Evolutionary conservation across 2,888 invertebrate genomes (phyloP).

Genomic region (Tortrix viridana): DNA sequence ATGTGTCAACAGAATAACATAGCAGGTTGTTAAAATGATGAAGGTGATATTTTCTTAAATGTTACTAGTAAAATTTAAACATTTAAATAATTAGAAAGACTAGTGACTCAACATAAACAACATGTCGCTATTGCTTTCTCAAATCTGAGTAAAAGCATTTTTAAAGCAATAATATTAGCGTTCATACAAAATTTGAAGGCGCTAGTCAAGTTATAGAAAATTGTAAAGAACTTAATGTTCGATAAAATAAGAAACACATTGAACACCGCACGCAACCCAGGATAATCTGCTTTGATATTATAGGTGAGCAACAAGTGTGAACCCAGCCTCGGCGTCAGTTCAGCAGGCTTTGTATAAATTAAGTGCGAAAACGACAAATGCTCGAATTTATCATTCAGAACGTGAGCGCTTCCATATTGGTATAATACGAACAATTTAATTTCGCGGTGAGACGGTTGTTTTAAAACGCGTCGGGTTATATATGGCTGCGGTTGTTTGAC

Average conservation of each 20-base stretch:
- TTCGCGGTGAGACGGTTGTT: constrained; percentile 21
- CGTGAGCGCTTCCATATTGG: constrained; percentile 53
- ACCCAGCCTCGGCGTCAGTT: constrained; percentile 24
- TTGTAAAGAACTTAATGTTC: background rate
- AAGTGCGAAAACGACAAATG: constrained; percentile 66
- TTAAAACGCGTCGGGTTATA: constrained; percentile 3
- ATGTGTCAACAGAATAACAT: no score
- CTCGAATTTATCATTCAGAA: constrained; percentile 69
- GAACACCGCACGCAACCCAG: background rate
- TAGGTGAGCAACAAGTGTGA: constrained; percentile 35
- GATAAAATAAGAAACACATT: background rate
- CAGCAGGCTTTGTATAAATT: constrained; percentile 66
- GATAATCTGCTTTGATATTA: constrained; percentile 5
- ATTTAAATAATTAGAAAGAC: no score
- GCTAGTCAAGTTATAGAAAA: no score
- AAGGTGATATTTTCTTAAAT: no score
- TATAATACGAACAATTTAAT: constrained; percentile 40
- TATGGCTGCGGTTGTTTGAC: background rate
- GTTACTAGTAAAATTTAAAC: no score
- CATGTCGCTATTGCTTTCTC: no score
- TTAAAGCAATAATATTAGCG: no score
- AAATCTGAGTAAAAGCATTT: no score
- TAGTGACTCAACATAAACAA: no score
- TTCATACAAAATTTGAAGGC: no score
- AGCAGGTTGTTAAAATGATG: no score